These are phyloP conservation scores for Oryzias dopingdopingensis DNA, from an alignment of 2,797 vertebrate species.

Conservation along the genomic window DNA sequence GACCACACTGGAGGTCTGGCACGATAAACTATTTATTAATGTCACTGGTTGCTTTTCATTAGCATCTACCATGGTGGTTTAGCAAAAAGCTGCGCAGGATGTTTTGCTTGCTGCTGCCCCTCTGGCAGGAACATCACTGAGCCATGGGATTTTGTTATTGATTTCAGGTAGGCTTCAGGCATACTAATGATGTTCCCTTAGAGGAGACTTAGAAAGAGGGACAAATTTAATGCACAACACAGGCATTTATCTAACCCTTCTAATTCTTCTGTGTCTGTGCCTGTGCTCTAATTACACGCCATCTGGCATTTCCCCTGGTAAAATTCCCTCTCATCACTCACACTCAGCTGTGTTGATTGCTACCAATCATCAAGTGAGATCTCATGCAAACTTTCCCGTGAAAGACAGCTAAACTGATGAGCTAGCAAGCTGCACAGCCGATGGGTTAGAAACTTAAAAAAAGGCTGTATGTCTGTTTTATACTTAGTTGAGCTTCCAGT, in stretches of 20 bases:
- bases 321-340: slow-evolving; percentile 70
- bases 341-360: slow-evolving; percentile 67
- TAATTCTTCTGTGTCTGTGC: slow-evolving; percentile 67
- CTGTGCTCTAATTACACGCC: slow-evolving; percentile 73
- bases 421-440: slow-evolving; percentile 46
- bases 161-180: slow-evolving; percentile 62
- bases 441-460: slow-evolving; percentile 21
- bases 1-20: slow-evolving; percentile 37
- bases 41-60: slow-evolving; percentile 39
- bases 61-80: slow-evolving; percentile 50
- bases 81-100: slow-evolving; percentile 50
- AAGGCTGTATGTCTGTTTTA: slow-evolving; percentile 30
- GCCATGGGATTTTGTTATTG: slow-evolving; percentile 60
- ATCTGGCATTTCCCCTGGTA: slow-evolving; percentile 74
- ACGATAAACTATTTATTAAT: slow-evolving; percentile 64
- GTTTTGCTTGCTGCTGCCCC: slow-evolving; percentile 37
- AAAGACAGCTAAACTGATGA: slow-evolving; percentile 52
- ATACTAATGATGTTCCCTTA: slow-evolving; percentile 66
- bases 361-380: slow-evolving; percentile 66
- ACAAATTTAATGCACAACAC: slow-evolving; percentile 61
- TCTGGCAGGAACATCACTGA: slow-evolving; percentile 56
- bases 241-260: slow-evolving; percentile 69
- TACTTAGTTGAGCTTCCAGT: slow-evolving; percentile 17
- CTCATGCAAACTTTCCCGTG: slow-evolving; percentile 60
- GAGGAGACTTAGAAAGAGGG: slow-evolving; percentile 54